Percentiles rank a stretch among this genome's conserved stretches.
Evolutionary conservation across 1,140 invertebrate genomes (phyloP).

Genomic region (Pseudomyrmex sp.): DNA sequence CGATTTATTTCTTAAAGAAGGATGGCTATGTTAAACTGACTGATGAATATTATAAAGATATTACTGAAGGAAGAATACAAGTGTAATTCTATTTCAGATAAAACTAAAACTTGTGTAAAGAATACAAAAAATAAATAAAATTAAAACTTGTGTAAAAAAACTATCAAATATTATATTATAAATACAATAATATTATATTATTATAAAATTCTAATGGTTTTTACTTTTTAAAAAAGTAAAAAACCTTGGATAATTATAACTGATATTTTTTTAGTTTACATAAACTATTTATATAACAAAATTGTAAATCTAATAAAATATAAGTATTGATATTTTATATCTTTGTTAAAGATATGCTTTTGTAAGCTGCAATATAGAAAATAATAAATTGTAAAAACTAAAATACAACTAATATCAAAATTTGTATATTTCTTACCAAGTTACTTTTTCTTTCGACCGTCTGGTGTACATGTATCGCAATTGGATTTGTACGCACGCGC

Average conservation of each 20-base stretch:
- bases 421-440: not conserved
- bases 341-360: not conserved
- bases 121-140: not conserved
- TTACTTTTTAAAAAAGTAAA: no score
- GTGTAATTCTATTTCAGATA: conserved; percentile 82
- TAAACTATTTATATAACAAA: conserved; percentile 1
- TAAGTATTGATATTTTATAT: not conserved
- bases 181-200: no score
- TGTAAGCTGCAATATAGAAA: not conserved
- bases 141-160: not conserved
- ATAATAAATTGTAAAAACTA: not conserved
- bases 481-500: conserved; percentile 9
- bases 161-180: no score
- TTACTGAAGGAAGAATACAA: conserved; percentile 87
- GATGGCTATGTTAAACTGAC: conserved; percentile 89
- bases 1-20: conserved; percentile 90
- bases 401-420: not conserved
- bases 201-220: no score
- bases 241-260: not conserved
- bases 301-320: conserved; percentile 2
- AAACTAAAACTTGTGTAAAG: no score
- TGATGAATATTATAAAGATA: conserved; percentile 88
- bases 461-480: not conserved
- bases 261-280: conserved; percentile 15
- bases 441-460: no score